Conservation (phyloP, 92 coral and sea anemone species). For the Epizoanthus stellaris region DNA sequence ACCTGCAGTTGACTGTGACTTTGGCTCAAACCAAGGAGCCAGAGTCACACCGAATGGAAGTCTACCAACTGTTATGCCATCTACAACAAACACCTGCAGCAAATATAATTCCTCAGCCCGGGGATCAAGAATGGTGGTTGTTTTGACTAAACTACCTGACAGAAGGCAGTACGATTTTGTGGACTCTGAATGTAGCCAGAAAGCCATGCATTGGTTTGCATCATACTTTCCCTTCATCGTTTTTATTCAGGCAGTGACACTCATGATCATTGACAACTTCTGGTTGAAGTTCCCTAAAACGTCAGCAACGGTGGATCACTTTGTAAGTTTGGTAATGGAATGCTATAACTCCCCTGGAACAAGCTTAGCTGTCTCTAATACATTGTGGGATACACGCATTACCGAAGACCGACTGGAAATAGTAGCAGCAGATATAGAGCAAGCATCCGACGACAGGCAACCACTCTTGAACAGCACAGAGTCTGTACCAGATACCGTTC, state of each 20-base stretch:
- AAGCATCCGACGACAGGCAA: background rate
- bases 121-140: background rate
- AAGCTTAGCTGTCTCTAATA: constrained; percentile 39
- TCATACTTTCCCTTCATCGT: constrained; percentile 59
- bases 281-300: constrained; percentile 63
- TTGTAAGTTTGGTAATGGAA: constrained; percentile 57
- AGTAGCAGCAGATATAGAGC: background rate
- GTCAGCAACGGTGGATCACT: constrained; percentile 51
- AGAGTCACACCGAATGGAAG: background rate
- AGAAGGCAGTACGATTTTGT: constrained; percentile 66
- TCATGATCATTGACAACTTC: constrained; percentile 58
- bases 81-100: constrained; percentile 1
- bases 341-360: constrained; percentile 56
- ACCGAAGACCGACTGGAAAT: background rate
- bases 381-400: constrained; percentile 38
- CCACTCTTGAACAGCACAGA: background rate
- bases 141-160: constrained; percentile 56
- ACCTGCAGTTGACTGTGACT: constrained; percentile 53
- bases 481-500: background rate
- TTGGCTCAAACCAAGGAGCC: background rate
- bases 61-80: constrained; percentile 2
- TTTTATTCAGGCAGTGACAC: constrained; percentile 48
- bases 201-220: constrained; percentile 51
- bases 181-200: constrained; percentile 55
- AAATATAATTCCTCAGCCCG: background rate